Evolutionary conservation across 53 echinoderm and acorn worm genomes (phyloP).

Genomic region (Luidia sarsii): DNA sequence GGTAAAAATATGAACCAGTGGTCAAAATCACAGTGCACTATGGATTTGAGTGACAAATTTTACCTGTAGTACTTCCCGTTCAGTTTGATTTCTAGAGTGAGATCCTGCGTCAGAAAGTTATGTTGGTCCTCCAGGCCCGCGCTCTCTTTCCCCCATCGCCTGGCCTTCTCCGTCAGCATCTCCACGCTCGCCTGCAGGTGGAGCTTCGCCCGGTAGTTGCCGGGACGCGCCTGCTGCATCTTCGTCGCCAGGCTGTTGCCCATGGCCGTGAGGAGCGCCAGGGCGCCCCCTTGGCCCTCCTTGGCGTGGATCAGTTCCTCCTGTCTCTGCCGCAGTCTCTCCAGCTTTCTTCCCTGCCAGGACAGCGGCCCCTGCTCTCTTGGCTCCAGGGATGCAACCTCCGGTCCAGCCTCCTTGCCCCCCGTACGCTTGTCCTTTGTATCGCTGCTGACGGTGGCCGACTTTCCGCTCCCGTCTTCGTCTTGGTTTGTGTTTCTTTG

Average conservation of each 20-base stretch:
- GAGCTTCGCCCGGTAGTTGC: conserved; percentile 12
- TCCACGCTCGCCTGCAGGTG: conserved; percentile 55
- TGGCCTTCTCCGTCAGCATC: conserved; percentile 46
- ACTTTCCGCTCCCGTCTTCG: background rate
- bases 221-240: conserved; percentile 15
- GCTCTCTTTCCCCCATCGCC: conserved; percentile 61
- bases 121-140: conserved; percentile 62
- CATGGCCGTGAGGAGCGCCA: conserved; percentile 40
- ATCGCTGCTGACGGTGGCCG: background rate
- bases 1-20: too few species aligned
- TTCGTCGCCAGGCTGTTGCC: conserved; percentile 51
- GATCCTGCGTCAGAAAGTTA: conserved; percentile 58
- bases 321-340: conserved; percentile 49
- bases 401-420: background rate
- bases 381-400: background rate
- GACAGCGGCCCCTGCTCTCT: background rate
- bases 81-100: conserved; percentile 70
- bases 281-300: conserved; percentile 60
- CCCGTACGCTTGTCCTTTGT: background rate
- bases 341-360: conserved; percentile 48
- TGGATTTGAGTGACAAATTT: too few species aligned
- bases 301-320: conserved; percentile 61
- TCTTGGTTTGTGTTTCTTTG: background rate
- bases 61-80: conserved; percentile 69
- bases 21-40: too few species aligned